Evolutionary conservation across 2,797 vertebrate genomes (phyloP).

Genomic region (Masticophis lateralis): DNA sequence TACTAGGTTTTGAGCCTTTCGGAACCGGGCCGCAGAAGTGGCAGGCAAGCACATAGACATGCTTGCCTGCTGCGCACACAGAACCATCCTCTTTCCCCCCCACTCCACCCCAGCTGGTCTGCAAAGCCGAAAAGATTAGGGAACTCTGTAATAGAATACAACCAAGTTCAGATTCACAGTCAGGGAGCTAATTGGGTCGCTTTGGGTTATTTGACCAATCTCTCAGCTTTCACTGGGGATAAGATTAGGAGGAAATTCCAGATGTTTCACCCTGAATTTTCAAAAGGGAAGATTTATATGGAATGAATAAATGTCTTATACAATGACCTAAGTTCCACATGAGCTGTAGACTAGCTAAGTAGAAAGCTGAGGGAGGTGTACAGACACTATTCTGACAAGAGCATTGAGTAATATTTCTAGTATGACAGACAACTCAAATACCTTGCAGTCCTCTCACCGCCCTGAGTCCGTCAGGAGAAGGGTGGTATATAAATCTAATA

Average conservation of each 20-base stretch:
- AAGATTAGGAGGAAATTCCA: neutral
- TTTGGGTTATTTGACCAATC: neutral
- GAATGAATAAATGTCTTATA: neutral
- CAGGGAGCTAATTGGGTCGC: neutral
- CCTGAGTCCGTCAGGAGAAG: too few species aligned
- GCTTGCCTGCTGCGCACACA: too few species aligned
- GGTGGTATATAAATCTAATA: too few species aligned
- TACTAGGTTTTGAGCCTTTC: too few species aligned
- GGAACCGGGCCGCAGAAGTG: too few species aligned
- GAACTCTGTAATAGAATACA: too few species aligned
- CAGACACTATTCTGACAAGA: neutral
- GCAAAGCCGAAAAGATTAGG: too few species aligned
- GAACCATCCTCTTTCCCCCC: too few species aligned
- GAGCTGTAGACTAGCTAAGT: neutral
- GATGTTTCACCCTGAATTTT: neutral
- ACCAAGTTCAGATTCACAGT: too few species aligned
- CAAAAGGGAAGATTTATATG: neutral
- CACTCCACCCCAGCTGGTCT: too few species aligned
- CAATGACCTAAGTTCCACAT: neutral
- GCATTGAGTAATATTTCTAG: neutral
- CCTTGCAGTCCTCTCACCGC: neutral
- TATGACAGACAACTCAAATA: neutral
- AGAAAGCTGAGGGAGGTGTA: neutral
- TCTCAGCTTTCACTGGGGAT: neutral
- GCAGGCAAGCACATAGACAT: too few species aligned